Evolutionary conservation across 2,797 vertebrate genomes (phyloP).

Genomic region (Hemitrygon akajei): DNA sequence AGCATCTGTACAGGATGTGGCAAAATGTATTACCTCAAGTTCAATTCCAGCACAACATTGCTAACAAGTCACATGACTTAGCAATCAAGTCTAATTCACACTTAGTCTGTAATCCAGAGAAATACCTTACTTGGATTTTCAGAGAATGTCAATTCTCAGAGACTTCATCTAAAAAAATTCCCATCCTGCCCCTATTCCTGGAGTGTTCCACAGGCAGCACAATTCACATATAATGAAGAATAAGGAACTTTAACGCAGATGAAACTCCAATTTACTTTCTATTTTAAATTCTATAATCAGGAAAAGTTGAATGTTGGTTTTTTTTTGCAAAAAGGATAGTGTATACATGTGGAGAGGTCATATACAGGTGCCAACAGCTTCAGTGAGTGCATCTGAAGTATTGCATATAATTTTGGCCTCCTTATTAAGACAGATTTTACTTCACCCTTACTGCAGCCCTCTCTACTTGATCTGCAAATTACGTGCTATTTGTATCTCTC

Average conservation of each 20-base stretch:
- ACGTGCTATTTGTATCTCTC: no score
- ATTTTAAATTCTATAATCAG: not conserved
- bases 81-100: constrained; percentile 8
- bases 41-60: constrained; percentile 2
- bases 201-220: not conserved
- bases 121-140: constrained; percentile 2
- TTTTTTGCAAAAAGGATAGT: no score
- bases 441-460: no score
- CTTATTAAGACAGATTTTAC: no score
- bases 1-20: constrained; percentile 43
- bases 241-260: no score
- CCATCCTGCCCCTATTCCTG: not conserved
- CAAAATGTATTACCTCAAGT: constrained; percentile 38
- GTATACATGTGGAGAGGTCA: no score
- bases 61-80: constrained; percentile 3
- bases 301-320: no score
- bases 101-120: not conserved
- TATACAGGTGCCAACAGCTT: no score
- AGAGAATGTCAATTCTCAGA: not conserved
- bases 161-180: not conserved
- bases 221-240: not conserved
- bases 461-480: no score
- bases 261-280: not conserved
- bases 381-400: no score
- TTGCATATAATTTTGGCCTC: no score